phyloP scores from a whole-genome alignment of 2,797 vertebrate genomes.

The Toxotes lorentzi region DNA sequence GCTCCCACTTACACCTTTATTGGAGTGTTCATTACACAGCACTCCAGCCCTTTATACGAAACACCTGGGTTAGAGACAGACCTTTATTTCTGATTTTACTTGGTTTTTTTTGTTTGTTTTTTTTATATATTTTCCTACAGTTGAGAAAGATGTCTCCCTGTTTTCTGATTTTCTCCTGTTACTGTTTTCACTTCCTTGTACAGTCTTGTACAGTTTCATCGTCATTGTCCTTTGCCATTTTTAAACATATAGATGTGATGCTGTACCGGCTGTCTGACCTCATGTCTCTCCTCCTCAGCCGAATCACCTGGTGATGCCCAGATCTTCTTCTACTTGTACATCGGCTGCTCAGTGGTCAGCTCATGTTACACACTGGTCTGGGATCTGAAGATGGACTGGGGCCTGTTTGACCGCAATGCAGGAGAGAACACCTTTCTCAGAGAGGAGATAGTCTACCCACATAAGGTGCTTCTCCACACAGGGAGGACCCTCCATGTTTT shows the following conservation, averaged over 20 bases:
- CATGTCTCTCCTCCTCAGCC: slow-evolving; percentile 69
- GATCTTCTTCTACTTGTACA: slow-evolving; percentile 95
- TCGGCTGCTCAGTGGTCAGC: slow-evolving; percentile 91
- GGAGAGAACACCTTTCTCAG: slow-evolving; percentile 98
- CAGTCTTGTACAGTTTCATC: no score
- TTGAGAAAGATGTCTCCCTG: no score
- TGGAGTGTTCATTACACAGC: background rate
- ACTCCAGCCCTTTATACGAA: no score
- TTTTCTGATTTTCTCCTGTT: no score
- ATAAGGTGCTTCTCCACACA: slow-evolving; percentile 87
- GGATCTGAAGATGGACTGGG: slow-evolving; percentile 99
- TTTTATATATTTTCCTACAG: no score
- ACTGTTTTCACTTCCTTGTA: no score
- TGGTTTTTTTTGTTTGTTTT: no score
- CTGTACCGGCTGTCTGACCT: background rate
- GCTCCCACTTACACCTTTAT: background rate
- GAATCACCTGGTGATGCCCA: slow-evolving; percentile 80
- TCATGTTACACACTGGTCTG: slow-evolving; percentile 97
- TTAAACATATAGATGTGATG: background rate
- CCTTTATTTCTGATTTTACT: no score
- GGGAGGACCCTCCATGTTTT: background rate
- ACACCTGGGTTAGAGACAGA: no score
- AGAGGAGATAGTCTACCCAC: slow-evolving; percentile 99
- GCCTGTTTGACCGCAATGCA: slow-evolving; percentile 96
- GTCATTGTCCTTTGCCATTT: no score